Percentiles rank a stretch among this genome's conserved stretches.
Evolutionary conservation across 2,888 invertebrate genomes (phyloP).

Genomic region (Aplocera efformata): DNA sequence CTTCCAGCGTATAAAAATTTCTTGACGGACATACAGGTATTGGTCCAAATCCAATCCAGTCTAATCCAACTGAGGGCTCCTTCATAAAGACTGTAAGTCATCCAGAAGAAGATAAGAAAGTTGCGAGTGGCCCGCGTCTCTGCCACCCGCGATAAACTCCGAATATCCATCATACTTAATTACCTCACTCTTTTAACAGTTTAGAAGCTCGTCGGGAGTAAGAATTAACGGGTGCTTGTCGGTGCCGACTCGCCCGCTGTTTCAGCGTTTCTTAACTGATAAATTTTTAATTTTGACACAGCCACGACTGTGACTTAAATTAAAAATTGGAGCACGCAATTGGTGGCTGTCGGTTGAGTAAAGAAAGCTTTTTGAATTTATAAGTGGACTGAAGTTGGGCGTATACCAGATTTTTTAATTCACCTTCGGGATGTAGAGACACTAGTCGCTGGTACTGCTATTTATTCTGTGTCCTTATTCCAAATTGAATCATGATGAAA

Average conservation of each 20-base stretch:
- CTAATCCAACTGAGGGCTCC: slow-evolving; percentile 43
- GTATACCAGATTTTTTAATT: slow-evolving; percentile 2
- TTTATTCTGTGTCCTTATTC: too few species aligned
- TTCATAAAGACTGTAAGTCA: slow-evolving; percentile 53
- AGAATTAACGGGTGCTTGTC: slow-evolving; percentile 63
- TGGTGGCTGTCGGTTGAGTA: slow-evolving; percentile 14
- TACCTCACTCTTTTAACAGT: slow-evolving; percentile 71
- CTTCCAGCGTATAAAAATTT: slow-evolving; percentile 27
- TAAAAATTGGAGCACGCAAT: slow-evolving; percentile 17
- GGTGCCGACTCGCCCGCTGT: slow-evolving; percentile 52
- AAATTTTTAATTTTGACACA: slow-evolving; percentile 40
- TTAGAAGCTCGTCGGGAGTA: slow-evolving; percentile 56
- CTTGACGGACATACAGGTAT: slow-evolving; percentile 29
- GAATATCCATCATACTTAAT: slow-evolving; percentile 76
- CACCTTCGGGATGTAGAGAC: not conserved
- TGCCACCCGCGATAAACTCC: slow-evolving; percentile 67
- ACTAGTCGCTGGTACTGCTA: too few species aligned
- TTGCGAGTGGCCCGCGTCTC: slow-evolving; percentile 55
- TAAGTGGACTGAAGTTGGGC: slow-evolving; percentile 6
- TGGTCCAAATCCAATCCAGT: slow-evolving; percentile 24
- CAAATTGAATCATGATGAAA: too few species aligned
- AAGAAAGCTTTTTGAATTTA: slow-evolving; percentile 13
- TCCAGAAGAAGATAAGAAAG: slow-evolving; percentile 58
- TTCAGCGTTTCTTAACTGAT: slow-evolving; percentile 51
- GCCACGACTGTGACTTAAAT: slow-evolving; percentile 34